phyloP scores from a whole-genome alignment of 1,140 invertebrate species.

The Akabosia matsudoensis region DNA sequence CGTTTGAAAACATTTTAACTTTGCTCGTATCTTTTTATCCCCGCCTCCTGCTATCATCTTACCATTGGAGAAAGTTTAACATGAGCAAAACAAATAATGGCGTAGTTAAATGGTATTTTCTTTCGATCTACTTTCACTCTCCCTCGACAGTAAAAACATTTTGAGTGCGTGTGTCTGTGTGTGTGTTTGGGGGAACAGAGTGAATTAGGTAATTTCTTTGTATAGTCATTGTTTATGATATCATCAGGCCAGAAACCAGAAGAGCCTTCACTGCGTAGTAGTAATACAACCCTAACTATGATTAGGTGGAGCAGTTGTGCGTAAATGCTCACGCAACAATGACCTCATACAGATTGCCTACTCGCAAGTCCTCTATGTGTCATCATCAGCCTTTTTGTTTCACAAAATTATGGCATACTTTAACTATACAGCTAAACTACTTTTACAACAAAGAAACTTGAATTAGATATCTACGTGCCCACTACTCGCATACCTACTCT shows the following conservation, averaged over 20 bases:
- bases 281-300: background rate
- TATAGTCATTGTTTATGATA: no score
- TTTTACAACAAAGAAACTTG: no score
- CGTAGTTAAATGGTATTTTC: background rate
- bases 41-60: background rate
- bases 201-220: background rate
- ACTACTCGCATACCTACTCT: no score
- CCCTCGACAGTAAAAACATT: constrained; percentile 9
- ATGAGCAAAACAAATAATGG: background rate
- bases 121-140: background rate
- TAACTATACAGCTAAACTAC: no score
- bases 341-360: constrained; percentile 1
- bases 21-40: background rate
- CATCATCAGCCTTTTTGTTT: background rate
- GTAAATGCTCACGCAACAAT: constrained; percentile 19
- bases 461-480: no score
- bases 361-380: background rate
- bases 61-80: background rate
- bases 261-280: background rate
- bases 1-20: background rate
- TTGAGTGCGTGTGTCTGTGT: background rate
- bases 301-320: constrained; percentile 23
- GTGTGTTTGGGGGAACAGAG: background rate
- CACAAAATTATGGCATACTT: background rate
- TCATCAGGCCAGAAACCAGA: no score